phyloP scores from a whole-genome alignment of 2,797 vertebrate genomes.

The Alectoris magna region DNA sequence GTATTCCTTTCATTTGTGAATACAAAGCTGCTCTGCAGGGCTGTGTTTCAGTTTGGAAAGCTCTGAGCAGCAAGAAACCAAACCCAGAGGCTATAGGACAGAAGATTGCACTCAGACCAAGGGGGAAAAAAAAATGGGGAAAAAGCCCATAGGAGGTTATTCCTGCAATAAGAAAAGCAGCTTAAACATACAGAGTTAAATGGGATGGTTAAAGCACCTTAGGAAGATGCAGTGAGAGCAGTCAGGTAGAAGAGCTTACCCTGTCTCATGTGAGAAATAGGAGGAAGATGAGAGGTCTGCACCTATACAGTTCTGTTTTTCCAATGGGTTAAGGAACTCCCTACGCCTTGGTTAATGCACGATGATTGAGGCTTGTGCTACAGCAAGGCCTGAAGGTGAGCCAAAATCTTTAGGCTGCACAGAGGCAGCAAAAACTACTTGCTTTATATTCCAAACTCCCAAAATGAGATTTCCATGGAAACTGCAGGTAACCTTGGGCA shows the following conservation, averaged over 20 bases:
- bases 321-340: not conserved
- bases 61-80: not conserved
- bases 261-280: not conserved
- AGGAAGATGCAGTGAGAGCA: not conserved
- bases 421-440: not conserved
- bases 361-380: not conserved
- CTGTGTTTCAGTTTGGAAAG: not conserved
- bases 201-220: not conserved
- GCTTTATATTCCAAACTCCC: not conserved
- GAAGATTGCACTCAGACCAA: not conserved
- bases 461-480: not conserved
- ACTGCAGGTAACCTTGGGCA: not conserved
- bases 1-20: not conserved
- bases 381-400: not conserved
- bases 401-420: not conserved
- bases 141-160: not conserved
- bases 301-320: not conserved
- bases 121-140: accelerated
- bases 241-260: not conserved
- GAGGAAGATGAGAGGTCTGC: not conserved
- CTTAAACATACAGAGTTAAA: accelerated
- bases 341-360: not conserved
- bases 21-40: not conserved
- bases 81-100: not conserved
- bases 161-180: not conserved